Conservation (phyloP, 30 jellyfish, hydroid and myxozoan genomes). For the Morbakka virulenta region DNA sequence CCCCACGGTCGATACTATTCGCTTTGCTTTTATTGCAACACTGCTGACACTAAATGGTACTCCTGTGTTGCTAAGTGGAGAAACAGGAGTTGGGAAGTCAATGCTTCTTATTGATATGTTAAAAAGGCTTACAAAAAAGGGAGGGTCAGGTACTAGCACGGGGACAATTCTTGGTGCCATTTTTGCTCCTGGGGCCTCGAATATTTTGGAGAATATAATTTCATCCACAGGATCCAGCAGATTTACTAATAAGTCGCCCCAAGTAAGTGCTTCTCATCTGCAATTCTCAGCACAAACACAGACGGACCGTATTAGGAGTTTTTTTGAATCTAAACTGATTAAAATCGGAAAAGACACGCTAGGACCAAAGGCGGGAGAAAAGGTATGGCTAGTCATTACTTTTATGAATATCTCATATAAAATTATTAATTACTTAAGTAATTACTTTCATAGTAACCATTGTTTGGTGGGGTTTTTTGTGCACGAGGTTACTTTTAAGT, state of each 20-base stretch:
- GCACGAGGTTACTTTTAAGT: too few species aligned
- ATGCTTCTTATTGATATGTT: constrained; percentile 46
- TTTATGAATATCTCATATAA: too few species aligned
- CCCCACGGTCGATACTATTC: constrained; percentile 69
- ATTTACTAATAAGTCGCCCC: constrained; percentile 13
- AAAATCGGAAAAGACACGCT: constrained; percentile 74
- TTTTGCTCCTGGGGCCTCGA: constrained; percentile 53
- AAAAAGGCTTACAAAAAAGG: constrained; percentile 63
- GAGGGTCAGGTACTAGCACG: constrained; percentile 71
- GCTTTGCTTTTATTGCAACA: constrained; percentile 49
- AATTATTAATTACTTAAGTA: too few species aligned
- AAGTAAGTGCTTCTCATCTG: constrained; percentile 41
- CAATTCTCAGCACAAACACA: constrained; percentile 75
- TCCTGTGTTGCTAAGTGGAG: constrained; percentile 73
- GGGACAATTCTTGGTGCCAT: constrained; percentile 73
- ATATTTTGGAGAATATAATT: constrained; percentile 48
- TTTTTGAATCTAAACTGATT: constrained; percentile 53
- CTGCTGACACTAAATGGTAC: constrained; percentile 44
- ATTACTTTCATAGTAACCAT: too few species aligned
- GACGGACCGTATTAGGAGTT: constrained; percentile 29
- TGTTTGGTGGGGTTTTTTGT: too few species aligned
- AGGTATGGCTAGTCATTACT: too few species aligned
- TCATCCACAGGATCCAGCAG: constrained; percentile 20
- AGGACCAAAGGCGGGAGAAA: constrained; percentile 78
- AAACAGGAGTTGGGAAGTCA: constrained; percentile 76